These are phyloP conservation scores for Armadillidium nasatum DNA, from an alignment of 1,140 invertebrate genomes.

Conservation along the genomic window DNA sequence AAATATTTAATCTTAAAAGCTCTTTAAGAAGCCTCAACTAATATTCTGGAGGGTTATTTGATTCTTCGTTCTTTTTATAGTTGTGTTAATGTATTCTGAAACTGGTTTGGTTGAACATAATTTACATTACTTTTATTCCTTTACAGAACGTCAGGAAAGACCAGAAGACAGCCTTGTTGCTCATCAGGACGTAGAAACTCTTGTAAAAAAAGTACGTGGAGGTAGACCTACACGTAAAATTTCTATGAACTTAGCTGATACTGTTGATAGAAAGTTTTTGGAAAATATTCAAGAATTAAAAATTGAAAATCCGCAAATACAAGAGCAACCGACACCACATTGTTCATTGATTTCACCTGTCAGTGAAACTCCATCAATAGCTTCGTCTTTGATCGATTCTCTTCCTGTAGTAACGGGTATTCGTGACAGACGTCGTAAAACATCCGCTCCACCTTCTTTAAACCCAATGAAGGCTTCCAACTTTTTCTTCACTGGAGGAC, in stretches of 20 bases:
- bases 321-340: background rate
- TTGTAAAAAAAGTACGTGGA: background rate
- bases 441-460: background rate
- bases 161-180: background rate
- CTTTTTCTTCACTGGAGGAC: background rate
- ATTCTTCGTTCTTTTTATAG: no score
- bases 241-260: slow-evolving; percentile 4
- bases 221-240: background rate
- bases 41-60: no score
- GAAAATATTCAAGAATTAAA: background rate
- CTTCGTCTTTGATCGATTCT: background rate
- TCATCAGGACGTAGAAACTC: background rate
- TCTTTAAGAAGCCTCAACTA: no score
- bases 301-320: background rate
- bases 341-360: background rate
- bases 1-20: no score
- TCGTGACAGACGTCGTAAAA: background rate
- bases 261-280: background rate
- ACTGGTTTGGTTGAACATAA: no score
- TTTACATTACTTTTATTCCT: no score
- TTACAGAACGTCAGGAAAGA: background rate
- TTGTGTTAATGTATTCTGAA: no score
- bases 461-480: background rate
- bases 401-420: background rate
- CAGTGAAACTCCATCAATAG: background rate